Base-by-base conservation (phyloP, 37 sponge, comb jelly and placozoan species). In the Axinella damicornis region DNA sequence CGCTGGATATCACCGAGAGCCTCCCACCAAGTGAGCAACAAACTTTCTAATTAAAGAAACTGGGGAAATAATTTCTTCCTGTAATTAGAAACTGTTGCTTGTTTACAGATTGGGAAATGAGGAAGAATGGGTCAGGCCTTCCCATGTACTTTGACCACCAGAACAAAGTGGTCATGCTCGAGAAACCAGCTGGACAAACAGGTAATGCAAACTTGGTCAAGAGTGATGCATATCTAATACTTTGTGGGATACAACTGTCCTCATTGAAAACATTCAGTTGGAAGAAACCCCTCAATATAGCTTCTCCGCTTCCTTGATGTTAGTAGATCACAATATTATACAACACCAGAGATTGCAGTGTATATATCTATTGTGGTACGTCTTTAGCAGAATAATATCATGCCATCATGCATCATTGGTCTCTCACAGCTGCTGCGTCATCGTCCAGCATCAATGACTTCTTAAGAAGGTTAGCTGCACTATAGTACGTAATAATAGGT, bases 111-210 rank as follows among this genome's bases (percentile, higher is more conserved):
- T 81, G 82, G 82, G 71, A 69, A 59, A 22, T 31, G 21, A 25
- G 82, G 52, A 55, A 46, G 46, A 72, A 60, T 57, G 72, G 53
- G 0, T n/a, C 35, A 32, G 86, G 86, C 17, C 46, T 30, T 20
- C 65, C n/a, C 2, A 24, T 79, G 32, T 87, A 79, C 27, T 71
- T 71, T 57, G 65, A 87, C 39, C 87, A 87, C 27, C 17, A 17
- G 13, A 59, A 72, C 54, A 62, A 72, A 36, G 57, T 25, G 17
- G 86, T 77, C 20, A 64, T 53, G 24, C 53, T 78, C 21, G 78
- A 85, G 72, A 33, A 25, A 25, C 74, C 79, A 9, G 4, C 46
- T 46, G 46, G 46, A 12, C 46, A 12, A 4, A 9, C 46, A 46
- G 46, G 46, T 46, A 46, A 4, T 4, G 9, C 4, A 46, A 46